Evolutionary conservation across 2,113 vertebrate species (phyloP), one percentile per base, ranked within the genome.

Genomic region (Morone saxatilis): DNA sequence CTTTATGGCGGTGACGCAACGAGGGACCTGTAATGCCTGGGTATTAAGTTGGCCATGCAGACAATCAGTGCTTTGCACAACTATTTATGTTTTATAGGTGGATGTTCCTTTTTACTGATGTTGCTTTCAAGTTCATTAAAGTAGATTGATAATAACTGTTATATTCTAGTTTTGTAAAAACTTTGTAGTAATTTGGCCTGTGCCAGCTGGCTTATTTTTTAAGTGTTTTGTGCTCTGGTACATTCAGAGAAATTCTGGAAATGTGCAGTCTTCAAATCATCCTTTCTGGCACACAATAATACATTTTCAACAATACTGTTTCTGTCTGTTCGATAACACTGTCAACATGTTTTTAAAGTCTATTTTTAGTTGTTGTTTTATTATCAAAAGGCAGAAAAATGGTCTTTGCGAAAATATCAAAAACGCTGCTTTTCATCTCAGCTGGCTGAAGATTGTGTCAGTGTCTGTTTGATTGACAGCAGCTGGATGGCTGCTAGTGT

Each of bases 91-190:
- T 70, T 76, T 63, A 48, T 40, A 11, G 50, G 25, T 25, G 20
- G 31, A 65, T 54, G 57, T 40, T 71, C 11, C 50, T 69, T 59
- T 85, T 59, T 71, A 53, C 53, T 20, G 14, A 51, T 54, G 40
- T 22, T 53, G 65, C 72, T 77, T 50, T 77, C 7, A 67, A 67
- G 72, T 76, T 76, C 3, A 54, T 48, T 50, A 61, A 71, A 66
- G 20, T 71, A 22, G 45, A 81, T 67, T 53, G 38, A 41, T 67
- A 53, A 50, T 75, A 69, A 48, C 45, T 57, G 47, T 56, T 16
- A 43, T 48, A 73, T 74, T 54, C 62, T 61, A 43, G 31, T 31
- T 2, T 40, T 73, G 36, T 54, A 40, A 43, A 38, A 54, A 60
- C 53, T 59, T 80, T 31, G 31, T 31, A 31, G 17, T 38, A 38